These are phyloP conservation scores for Chirona hameri DNA, from an alignment of 2,888 invertebrate genomes.

Conservation along the genomic window DNA sequence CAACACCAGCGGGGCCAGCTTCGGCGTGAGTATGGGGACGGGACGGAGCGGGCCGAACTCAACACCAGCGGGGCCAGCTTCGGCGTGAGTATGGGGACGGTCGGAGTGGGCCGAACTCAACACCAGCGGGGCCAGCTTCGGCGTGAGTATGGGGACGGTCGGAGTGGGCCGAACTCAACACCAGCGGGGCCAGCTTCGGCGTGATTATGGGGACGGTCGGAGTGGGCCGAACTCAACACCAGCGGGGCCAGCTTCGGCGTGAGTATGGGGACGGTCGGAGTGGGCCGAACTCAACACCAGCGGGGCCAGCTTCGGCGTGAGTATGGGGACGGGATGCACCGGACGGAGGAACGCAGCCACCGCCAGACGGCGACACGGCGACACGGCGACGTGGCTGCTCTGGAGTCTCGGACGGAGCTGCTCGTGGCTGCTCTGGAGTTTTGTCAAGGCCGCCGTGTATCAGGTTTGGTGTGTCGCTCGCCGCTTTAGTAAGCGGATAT, in stretches of 20 bases:
- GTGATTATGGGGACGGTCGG: neutral
- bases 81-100: neutral
- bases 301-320: neutral
- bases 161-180: neutral
- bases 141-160: neutral
- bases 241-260: conserved; percentile 1
- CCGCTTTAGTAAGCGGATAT: no score
- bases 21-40: neutral
- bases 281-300: neutral
- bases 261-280: neutral
- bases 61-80: neutral
- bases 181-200: neutral
- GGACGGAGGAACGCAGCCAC: no score
- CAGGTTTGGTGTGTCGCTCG: no score
- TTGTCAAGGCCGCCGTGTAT: no score
- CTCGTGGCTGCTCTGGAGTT: no score
- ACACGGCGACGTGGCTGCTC: no score
- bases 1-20: neutral
- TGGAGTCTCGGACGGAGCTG: no score
- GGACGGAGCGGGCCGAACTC: neutral
- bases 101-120: neutral
- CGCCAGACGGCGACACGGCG: no score
- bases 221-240: neutral
- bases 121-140: conserved; percentile 1
- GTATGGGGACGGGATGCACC: neutral